phyloP scores from a whole-genome alignment of 2,888 invertebrate species.

The Brachylomia viminalis region DNA sequence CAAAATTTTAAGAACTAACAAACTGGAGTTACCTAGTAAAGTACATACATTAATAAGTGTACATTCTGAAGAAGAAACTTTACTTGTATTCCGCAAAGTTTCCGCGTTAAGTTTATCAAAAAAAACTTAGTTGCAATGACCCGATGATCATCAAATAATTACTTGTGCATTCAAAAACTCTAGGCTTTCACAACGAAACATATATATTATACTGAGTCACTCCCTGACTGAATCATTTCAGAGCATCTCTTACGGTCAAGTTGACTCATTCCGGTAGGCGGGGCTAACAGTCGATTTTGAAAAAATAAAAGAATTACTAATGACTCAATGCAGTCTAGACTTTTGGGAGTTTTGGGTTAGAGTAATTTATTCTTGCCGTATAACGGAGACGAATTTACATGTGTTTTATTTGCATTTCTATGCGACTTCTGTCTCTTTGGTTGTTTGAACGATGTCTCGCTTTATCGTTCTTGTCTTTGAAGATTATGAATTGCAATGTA shows the following conservation, averaged over 20 bases:
- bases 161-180: not conserved
- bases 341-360: conserved; percentile 34
- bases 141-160: not conserved
- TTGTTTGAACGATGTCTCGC: not conserved
- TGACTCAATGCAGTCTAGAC: conserved; percentile 60
- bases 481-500: conserved; percentile 22
- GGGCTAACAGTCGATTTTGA: conserved; percentile 28
- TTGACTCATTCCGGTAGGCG: conserved; percentile 50
- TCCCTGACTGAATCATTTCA: conserved; percentile 50
- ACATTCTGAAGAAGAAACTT: not conserved
- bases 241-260: conserved; percentile 8
- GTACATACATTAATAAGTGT: no score
- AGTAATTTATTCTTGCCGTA: conserved; percentile 38
- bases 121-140: not conserved
- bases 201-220: conserved; percentile 42
- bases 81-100: not conserved
- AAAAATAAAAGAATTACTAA: conserved; percentile 34
- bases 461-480: not conserved
- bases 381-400: conserved; percentile 21
- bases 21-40: not conserved
- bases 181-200: conserved; percentile 28
- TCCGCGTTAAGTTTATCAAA: not conserved
- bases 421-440: not conserved
- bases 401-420: conserved; percentile 9
- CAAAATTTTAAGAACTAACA: not conserved